phyloP scores from a whole-genome alignment of 2,113 vertebrate genomes.

The Sinocyclocheilus maitianheensis region DNA sequence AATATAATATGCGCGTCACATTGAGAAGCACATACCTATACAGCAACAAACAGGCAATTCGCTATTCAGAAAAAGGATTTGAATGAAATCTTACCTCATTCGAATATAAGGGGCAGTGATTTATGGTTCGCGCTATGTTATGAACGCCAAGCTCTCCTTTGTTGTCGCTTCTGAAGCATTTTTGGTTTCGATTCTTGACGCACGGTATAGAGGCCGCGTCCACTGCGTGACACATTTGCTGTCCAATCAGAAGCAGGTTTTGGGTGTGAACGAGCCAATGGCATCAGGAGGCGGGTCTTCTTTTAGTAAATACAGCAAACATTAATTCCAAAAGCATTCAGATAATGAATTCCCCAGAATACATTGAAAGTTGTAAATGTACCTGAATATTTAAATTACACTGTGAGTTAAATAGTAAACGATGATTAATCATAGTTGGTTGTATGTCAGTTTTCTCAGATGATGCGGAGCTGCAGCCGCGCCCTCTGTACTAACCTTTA shows the following conservation, averaged over 20 bases:
- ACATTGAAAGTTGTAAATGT: background rate
- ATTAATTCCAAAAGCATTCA: background rate
- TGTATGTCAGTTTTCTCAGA: background rate
- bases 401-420: background rate
- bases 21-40: slow-evolving; percentile 2
- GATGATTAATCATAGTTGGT: background rate
- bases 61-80: background rate
- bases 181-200: slow-evolving; percentile 55
- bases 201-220: background rate
- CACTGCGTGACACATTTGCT: background rate
- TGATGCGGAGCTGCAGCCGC: no score
- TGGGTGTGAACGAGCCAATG: slow-evolving; percentile 1
- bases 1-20: background rate
- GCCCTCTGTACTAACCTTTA: no score
- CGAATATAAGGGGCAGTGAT: background rate
- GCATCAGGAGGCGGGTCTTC: background rate
- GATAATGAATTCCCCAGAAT: background rate
- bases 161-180: background rate
- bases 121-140: background rate
- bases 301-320: background rate
- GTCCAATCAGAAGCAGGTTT: slow-evolving; percentile 32
- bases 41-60: background rate
- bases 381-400: background rate
- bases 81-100: slow-evolving; percentile 17
- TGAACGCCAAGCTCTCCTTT: slow-evolving; percentile 16